A percentile compares a stretch with the other conserved stretches of the same genome.
Evolutionary conservation across 1,140 invertebrate genomes (phyloP).

Genomic region (Mycetomoellerius zeteki): DNA sequence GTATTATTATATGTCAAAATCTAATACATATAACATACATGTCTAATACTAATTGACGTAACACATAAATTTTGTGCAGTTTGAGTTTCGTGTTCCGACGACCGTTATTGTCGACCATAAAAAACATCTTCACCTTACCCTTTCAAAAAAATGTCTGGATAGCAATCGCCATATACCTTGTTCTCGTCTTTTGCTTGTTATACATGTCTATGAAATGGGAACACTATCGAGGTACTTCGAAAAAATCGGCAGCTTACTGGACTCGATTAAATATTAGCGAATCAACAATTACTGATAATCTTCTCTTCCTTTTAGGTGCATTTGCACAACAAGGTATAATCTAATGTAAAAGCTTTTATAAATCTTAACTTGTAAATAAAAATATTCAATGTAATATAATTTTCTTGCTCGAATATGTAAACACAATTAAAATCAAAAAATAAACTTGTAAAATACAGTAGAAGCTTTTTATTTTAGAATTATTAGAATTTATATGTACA

Average conservation of each 20-base stretch:
- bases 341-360: background rate
- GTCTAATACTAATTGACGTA: background rate
- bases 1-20: background rate
- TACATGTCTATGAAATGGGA: conserved; percentile 85
- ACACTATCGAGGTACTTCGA: conserved; percentile 39
- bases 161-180: conserved; percentile 85
- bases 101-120: conserved; percentile 90
- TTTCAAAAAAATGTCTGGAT: conserved; percentile 89
- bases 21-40: background rate
- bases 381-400: no score
- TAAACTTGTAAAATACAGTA: background rate
- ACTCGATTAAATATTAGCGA: conserved; percentile 30
- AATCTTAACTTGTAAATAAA: background rate
- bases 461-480: background rate
- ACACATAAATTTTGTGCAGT: conserved; percentile 68
- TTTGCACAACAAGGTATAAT: conserved; percentile 80
- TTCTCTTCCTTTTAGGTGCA: conserved; percentile 79
- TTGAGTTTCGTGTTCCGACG: conserved; percentile 89
- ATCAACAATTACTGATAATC: conserved; percentile 74
- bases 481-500: no score
- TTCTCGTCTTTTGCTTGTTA: conserved; percentile 84
- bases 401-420: no score
- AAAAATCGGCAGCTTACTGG: conserved; percentile 18
- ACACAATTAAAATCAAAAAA: no score
- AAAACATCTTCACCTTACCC: conserved; percentile 89